These are phyloP conservation scores for Syngnathus typhle DNA, from an alignment of 2,113 vertebrate genomes.

Conservation along the genomic window DNA sequence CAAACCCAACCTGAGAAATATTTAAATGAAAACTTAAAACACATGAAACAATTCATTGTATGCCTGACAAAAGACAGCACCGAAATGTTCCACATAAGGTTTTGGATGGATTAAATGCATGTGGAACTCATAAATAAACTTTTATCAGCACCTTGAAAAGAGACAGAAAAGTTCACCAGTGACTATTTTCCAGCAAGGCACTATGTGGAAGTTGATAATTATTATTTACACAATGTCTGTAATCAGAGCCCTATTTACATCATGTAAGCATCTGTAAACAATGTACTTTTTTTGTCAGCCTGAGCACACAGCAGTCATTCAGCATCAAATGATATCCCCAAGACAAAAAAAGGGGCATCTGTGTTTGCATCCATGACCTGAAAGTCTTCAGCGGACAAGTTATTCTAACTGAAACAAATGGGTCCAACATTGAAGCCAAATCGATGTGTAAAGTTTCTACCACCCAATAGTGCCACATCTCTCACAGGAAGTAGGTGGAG, in stretches of 20 bases:
- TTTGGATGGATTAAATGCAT: slow-evolving; percentile 15
- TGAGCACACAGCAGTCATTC: slow-evolving; percentile 27
- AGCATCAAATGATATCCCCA: slow-evolving; percentile 22
- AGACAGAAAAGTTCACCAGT: slow-evolving; percentile 11
- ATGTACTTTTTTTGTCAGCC: slow-evolving; percentile 29
- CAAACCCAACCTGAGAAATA: slow-evolving; percentile 51
- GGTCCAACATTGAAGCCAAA: slow-evolving; percentile 81
- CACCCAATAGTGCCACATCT: slow-evolving; percentile 74
- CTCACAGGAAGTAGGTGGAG: slow-evolving; percentile 79
- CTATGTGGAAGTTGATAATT: not conserved
- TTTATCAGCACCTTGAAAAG: slow-evolving; percentile 25
- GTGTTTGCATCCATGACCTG: slow-evolving; percentile 20
- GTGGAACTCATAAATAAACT: slow-evolving; percentile 10
- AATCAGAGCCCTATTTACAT: slow-evolving; percentile 26
- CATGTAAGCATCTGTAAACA: slow-evolving; percentile 69
- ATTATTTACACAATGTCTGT: slow-evolving; percentile 24
- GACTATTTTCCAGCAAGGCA: not conserved
- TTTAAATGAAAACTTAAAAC: slow-evolving; percentile 22
- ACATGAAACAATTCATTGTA: slow-evolving; percentile 9
- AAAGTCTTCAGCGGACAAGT: slow-evolving; percentile 3
- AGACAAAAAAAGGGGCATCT: not conserved
- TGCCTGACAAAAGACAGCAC: slow-evolving; percentile 12
- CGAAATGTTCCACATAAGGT: slow-evolving; percentile 12
- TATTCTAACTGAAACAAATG: slow-evolving; percentile 80
- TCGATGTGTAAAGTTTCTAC: slow-evolving; percentile 59